Base-by-base conservation (phyloP, 2,113 vertebrate species). In the Apeltes quadracus region DNA sequence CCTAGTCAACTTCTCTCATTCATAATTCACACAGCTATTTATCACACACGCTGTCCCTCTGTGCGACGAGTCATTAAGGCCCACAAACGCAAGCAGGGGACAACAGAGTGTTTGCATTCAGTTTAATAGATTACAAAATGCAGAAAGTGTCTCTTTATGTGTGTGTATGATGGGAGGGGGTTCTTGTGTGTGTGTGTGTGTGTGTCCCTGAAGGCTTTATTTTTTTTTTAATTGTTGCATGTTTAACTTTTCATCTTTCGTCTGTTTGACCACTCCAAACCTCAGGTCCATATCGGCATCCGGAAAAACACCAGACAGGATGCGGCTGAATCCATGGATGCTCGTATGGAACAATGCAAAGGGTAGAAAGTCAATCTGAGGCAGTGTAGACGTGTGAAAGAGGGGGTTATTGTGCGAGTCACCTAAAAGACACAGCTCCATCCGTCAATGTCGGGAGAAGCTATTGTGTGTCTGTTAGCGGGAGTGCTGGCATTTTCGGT, bases 1-100 rank as follows among this genome's bases (percentile, higher is more conserved):
- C 79, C 59, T 66, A 50, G 32, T 79, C 87, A 76, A 84, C 71
- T 77, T 69, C 48, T 76, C 75, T 91, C 86, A 89, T 92, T 89
- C 86, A 92, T 91, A 89, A 91, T 92, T 89, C 78, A 91, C 71
- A 69, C 9, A 48, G 58, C 63, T 79, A 87, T 85, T 88, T 88
- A 89, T 90, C 62, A 48, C 58, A 54, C 53, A 65, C 63, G 13
- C 55, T 15, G 71, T 59, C 72, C 74, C 1, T 36, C 75, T 76
- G 79, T 65, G 76, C 69, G 75, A 82, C 76, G 18, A 88, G 73
- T 71, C 70, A 59, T 78, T 54, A 43, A 48, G 59, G 69, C 75
- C 34, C 64, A 46, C 73, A 72, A 70, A 84, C 78, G 68, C 1
- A 13, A 36, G 69, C 53, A 22, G 78, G 83, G 74, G 46, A 76